phyloP scores from a whole-genome alignment of 2,888 invertebrate species.

The Tanytarsus gracilentus region DNA sequence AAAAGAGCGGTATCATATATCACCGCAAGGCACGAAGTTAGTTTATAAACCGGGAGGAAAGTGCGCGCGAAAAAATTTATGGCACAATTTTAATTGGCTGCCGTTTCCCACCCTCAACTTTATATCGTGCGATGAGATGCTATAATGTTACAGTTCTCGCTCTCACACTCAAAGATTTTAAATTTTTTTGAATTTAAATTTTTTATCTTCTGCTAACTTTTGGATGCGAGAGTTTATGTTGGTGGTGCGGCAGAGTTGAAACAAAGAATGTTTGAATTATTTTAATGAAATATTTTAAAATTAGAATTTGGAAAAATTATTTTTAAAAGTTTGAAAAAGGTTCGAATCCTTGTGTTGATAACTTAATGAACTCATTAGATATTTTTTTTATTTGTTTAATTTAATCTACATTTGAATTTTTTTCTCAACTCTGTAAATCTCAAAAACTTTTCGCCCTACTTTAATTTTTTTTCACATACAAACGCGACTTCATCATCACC shows the following conservation, averaged over 20 bases:
- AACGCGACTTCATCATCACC: not conserved
- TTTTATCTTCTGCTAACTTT: not conserved
- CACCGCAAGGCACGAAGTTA: conserved; percentile 16
- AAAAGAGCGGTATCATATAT: conserved; percentile 23
- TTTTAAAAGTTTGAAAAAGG: too few species aligned
- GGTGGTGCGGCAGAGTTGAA: too few species aligned
- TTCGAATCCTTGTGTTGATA: too few species aligned
- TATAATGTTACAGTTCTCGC: not conserved
- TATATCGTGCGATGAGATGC: conserved; percentile 5
- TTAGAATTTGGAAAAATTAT: not conserved
- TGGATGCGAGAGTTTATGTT: not conserved
- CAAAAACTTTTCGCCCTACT: not conserved
- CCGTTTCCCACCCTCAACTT: conserved; percentile 11
- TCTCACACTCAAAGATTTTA: too few species aligned
- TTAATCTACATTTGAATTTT: not conserved
- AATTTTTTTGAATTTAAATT: not conserved
- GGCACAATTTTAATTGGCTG: conserved; percentile 26
- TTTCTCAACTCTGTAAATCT: not conserved
- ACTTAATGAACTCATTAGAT: too few species aligned
- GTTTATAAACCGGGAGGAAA: conserved; percentile 17
- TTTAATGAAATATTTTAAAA: not conserved
- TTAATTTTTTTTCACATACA: not conserved
- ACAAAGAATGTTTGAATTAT: too few species aligned
- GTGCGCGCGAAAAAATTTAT: conserved; percentile 23
- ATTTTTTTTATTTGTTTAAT: too few species aligned